phyloP scores from a whole-genome alignment of 2,113 vertebrate species.

The Pipra filicauda region DNA sequence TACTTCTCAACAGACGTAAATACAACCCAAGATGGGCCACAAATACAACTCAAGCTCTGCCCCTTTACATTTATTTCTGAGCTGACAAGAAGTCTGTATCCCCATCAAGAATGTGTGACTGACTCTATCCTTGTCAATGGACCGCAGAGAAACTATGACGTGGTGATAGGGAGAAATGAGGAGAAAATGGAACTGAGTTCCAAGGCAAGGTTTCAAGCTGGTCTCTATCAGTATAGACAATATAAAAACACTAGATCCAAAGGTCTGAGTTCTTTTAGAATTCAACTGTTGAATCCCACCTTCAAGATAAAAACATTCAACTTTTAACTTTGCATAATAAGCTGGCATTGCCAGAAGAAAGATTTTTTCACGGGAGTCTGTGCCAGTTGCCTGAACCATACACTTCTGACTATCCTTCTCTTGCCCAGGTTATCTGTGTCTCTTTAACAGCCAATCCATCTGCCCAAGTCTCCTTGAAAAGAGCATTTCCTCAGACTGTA shows the following conservation, averaged over 20 bases:
- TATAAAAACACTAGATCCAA: neutral
- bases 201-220: neutral
- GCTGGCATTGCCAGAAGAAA: neutral
- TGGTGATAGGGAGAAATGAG: neutral
- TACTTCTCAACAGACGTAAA: neutral
- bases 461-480: neutral
- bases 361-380: neutral
- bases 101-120: neutral
- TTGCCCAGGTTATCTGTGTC: neutral
- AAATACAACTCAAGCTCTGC: neutral
- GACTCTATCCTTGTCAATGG: neutral
- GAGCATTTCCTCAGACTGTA: neutral
- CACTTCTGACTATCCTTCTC: neutral
- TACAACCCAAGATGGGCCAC: neutral
- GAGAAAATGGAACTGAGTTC: neutral
- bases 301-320: neutral
- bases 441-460: neutral
- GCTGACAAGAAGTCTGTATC: neutral
- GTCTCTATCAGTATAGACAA: neutral
- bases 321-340: neutral
- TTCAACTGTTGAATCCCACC: neutral
- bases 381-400: neutral
- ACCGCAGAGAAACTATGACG: neutral
- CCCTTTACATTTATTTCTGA: neutral
- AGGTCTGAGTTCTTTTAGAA: neutral